These are phyloP conservation scores for Danaus melanippus DNA, from an alignment of 1,140 invertebrate genomes.

Conservation along the genomic window DNA sequence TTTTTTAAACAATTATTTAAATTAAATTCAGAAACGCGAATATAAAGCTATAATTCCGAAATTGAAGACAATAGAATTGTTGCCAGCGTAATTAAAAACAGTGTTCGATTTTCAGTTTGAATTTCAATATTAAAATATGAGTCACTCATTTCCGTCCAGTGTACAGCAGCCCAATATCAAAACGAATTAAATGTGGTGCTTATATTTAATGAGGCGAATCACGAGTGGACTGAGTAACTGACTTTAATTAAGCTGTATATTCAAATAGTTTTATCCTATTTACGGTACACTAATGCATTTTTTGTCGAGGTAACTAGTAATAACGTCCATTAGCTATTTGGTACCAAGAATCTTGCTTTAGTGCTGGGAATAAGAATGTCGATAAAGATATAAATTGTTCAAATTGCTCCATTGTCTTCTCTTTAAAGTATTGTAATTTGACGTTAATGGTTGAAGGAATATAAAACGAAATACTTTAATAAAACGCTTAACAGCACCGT, in stretches of 20 bases:
- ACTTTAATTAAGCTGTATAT: constrained; percentile 60
- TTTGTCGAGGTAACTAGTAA: constrained; percentile 55
- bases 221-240: constrained; percentile 51
- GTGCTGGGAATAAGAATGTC: constrained; percentile 36
- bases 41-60: constrained; percentile 22
- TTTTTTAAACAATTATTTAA: no score
- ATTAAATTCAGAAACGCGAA: constrained; percentile 5
- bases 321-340: constrained; percentile 61
- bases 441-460: no score
- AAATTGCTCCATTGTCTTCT: constrained; percentile 32
- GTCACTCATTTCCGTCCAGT: constrained; percentile 15
- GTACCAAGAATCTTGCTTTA: constrained; percentile 40
- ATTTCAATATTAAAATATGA: constrained; percentile 20
- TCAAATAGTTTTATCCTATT: constrained; percentile 66
- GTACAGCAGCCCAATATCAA: constrained; percentile 28
- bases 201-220: constrained; percentile 55
- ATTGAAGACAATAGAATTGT: constrained; percentile 28
- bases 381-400: constrained; percentile 38
- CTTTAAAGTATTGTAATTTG: constrained; percentile 7
- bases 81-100: constrained; percentile 20
- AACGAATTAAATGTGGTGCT: constrained; percentile 43
- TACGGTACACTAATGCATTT: constrained; percentile 62
- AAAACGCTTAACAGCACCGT: no score
- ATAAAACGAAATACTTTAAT: no score
- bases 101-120: constrained; percentile 18